Conservation (phyloP, 1,140 invertebrate genomes). For the Cyclargus thomasi region DNA sequence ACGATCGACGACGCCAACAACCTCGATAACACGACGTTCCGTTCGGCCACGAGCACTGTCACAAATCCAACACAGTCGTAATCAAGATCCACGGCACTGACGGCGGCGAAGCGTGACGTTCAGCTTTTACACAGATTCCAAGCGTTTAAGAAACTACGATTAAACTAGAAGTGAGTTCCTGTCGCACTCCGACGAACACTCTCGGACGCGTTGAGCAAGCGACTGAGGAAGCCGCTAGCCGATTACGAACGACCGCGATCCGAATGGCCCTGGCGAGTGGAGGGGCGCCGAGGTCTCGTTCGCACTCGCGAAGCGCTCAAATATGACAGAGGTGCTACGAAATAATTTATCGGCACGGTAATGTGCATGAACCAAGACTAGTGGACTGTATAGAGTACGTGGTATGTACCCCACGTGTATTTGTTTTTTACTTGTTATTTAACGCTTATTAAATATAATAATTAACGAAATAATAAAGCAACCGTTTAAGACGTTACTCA, state of each 20-base stretch:
- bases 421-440: no score
- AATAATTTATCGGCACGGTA: conserved; percentile 13
- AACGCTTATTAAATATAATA: no score
- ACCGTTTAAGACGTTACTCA: no score
- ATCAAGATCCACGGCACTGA: conserved; percentile 35
- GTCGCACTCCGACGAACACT: conserved; percentile 31
- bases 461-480: no score
- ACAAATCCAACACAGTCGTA: conserved; percentile 52
- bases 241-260: conserved; percentile 29
- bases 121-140: conserved; percentile 32
- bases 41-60: conserved; percentile 54
- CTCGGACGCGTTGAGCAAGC: conserved; percentile 27
- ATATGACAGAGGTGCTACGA: conserved; percentile 21
- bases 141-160: conserved; percentile 7
- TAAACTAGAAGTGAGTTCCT: conserved; percentile 13
- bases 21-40: conserved; percentile 50
- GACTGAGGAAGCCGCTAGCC: conserved; percentile 25
- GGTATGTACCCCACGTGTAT: no score
- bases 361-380: neutral
- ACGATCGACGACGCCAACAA: conserved; percentile 60
- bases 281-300: conserved; percentile 49
- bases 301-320: conserved; percentile 44
- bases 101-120: conserved; percentile 29
- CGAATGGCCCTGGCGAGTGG: conserved; percentile 43
- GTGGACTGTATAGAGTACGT: conserved; percentile 1